phyloP scores from a whole-genome alignment of 2,797 vertebrate genomes.

The Loriculus beryllinus region DNA sequence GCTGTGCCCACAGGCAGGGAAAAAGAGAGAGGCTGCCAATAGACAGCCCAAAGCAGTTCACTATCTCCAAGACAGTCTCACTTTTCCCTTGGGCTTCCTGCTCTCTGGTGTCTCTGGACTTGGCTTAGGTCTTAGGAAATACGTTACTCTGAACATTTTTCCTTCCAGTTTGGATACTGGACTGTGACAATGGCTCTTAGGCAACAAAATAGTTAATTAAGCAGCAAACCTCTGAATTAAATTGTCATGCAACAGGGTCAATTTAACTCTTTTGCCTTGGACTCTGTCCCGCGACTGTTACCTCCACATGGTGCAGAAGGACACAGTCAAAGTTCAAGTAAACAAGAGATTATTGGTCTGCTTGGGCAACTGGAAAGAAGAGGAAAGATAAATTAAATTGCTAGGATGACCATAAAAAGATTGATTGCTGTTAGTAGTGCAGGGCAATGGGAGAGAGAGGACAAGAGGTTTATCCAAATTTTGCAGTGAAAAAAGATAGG shows the following conservation, averaged over 20 bases:
- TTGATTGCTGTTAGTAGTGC: background rate
- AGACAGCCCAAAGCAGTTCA: background rate
- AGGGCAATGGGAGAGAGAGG: background rate
- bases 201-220: constrained; percentile 26
- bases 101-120: background rate
- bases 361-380: background rate
- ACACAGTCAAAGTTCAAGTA: constrained; percentile 24
- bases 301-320: constrained; percentile 20
- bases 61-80: background rate
- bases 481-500: background rate
- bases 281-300: background rate
- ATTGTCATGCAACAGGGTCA: background rate
- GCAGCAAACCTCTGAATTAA: background rate
- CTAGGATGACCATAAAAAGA: background rate
- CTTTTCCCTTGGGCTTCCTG: background rate
- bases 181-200: background rate
- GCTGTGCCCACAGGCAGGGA: background rate
- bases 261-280: constrained; percentile 49
- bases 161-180: background rate
- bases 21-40: background rate
- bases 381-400: constrained; percentile 35
- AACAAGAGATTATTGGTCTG: constrained; percentile 40
- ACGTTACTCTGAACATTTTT: background rate
- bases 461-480: background rate
- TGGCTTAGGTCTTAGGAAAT: background rate